phyloP scores from a whole-genome alignment of 2,113 vertebrate species.

The Phyllostomus discolor region DNA sequence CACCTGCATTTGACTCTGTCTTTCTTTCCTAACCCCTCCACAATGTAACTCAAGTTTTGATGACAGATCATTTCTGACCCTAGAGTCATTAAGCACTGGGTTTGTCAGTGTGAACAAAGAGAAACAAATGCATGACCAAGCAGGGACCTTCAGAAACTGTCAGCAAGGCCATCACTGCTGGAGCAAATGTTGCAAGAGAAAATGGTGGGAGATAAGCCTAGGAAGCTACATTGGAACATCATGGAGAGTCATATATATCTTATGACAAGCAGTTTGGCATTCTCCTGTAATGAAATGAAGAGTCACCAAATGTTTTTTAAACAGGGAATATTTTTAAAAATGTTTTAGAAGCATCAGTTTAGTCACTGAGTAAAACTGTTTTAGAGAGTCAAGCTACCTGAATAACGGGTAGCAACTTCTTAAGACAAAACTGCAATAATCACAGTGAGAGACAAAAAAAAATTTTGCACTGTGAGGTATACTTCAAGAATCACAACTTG shows the following conservation, averaged over 20 bases:
- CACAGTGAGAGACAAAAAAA: not conserved
- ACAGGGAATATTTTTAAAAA: not conserved
- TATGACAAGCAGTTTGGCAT: not conserved
- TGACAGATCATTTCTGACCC: not conserved
- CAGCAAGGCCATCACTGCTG: not conserved
- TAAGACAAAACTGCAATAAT: not conserved
- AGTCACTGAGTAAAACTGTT: not conserved
- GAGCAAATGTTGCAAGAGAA: not conserved
- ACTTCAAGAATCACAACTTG: not conserved
- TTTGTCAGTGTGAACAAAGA: not conserved
- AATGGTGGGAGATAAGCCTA: not conserved
- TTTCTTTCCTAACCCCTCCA: constrained; percentile 7
- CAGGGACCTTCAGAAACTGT: not conserved
- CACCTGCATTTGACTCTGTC: not conserved
- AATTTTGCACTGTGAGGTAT: not conserved
- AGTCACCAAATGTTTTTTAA: not conserved
- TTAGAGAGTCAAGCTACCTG: constrained; percentile 25
- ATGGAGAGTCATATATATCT: not conserved
- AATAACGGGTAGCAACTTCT: not conserved
- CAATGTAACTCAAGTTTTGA: not conserved
- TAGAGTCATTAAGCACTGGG: not conserved
- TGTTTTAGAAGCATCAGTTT: not conserved
- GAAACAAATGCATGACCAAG: not conserved
- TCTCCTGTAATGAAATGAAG: not conserved
- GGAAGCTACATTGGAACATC: not conserved